Conservation (phyloP, 2,888 invertebrate species). For the Craniophora ligustri region DNA sequence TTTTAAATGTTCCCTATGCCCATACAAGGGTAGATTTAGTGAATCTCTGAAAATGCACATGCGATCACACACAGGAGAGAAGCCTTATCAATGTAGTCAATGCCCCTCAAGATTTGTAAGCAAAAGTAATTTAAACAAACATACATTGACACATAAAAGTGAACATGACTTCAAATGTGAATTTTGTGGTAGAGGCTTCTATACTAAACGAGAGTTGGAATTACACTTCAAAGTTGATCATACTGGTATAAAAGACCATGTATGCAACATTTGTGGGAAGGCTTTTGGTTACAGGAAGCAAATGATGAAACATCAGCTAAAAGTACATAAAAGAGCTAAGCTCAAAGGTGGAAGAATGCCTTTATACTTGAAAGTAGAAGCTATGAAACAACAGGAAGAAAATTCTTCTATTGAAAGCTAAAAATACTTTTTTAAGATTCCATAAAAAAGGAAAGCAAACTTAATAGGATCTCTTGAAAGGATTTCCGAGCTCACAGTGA, state of each 20-base stretch:
- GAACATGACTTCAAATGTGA: slow-evolving; percentile 77
- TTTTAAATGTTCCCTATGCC: slow-evolving; percentile 77
- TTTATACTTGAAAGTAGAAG: slow-evolving; percentile 74
- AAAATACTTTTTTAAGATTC: not conserved
- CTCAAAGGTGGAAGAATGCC: slow-evolving; percentile 75
- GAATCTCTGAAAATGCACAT: slow-evolving; percentile 82
- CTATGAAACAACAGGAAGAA: slow-evolving; percentile 61
- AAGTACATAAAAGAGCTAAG: slow-evolving; percentile 81
- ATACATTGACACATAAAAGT: slow-evolving; percentile 71
- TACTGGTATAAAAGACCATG: slow-evolving; percentile 77
- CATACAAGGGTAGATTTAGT: slow-evolving; percentile 77
- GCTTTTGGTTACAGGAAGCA: slow-evolving; percentile 81
- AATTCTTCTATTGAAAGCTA: slow-evolving; percentile 38
- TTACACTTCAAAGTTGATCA: slow-evolving; percentile 81
- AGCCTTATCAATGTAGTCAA: slow-evolving; percentile 77
- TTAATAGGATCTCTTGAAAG: no score
- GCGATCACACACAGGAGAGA: slow-evolving; percentile 81
- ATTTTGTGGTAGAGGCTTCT: slow-evolving; percentile 74
- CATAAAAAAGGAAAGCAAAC: not conserved
- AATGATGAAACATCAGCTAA: slow-evolving; percentile 82
- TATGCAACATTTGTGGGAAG: slow-evolving; percentile 78
- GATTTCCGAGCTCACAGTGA: no score
- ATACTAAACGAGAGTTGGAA: slow-evolving; percentile 73
- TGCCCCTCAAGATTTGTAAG: slow-evolving; percentile 77
- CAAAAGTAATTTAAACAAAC: slow-evolving; percentile 82